Base-by-base conservation (phyloP, 2,113 vertebrate species). In the Corvus hawaiiensis region DNA sequence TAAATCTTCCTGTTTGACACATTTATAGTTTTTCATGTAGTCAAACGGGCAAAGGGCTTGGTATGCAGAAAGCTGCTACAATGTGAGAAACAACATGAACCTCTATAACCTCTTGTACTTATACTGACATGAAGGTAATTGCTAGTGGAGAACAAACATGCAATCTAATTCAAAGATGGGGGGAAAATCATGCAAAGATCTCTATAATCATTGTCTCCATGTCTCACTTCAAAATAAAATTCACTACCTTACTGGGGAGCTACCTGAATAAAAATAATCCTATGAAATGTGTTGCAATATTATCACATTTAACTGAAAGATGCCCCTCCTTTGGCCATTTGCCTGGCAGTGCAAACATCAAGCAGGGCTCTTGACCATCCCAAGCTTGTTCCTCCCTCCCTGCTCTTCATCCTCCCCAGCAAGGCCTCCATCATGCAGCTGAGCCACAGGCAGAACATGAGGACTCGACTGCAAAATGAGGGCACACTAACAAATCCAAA, bases 51-150 rank as follows among this genome's bases (percentile, higher is more conserved):
- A 90, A 87, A 73, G 35, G 73, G 72, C 64, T 51, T 82, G 82
- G 81, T 86, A 94, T 89, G 93, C 75, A 95, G 62, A 97, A 92
- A 92, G 63, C 88, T 82, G 44, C 74, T 89, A 92, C 89, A 92
- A 90, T n/a, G 83, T 87, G 86, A 93, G 75, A 89, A 96, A 92
- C 66, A 94, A 84, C 54, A 10, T 73, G 80, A 87, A 92, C 39
- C 91, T 77, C 71, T 84, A 17, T 51, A 93, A 94, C 62, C 75
- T 91, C 86, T 67, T 85, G 77, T 74, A 63, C 77, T 89, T 77
- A 84, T 16, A 66, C 9, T 44, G 54, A 87, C 87, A 81, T 14
- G 55, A 79, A 90, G 76, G 84, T 74, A 94, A 86, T 54, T 81
- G 77, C 86, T 85, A 68, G 78, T 0, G 2, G 61, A 76, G 54